These are phyloP conservation scores for Eleutherodactylus coqui DNA, from an alignment of 2,797 vertebrate species.

Conservation along the genomic window DNA sequence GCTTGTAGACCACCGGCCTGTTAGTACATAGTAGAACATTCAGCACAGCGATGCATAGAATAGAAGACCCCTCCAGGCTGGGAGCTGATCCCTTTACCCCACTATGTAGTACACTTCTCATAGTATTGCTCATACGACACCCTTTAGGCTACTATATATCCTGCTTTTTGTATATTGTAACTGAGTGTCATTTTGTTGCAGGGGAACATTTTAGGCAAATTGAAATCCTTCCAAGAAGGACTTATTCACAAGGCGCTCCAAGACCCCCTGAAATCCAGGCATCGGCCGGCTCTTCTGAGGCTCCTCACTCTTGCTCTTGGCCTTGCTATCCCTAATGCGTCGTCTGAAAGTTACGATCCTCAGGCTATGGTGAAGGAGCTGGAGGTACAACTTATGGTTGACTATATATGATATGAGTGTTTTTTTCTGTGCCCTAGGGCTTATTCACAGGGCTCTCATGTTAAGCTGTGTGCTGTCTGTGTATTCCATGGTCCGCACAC, in stretches of 20 bases:
- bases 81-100: too few relatives aligned
- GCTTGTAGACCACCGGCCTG: too few relatives aligned
- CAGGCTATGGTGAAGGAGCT: constrained; percentile 75
- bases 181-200: constrained; percentile 46
- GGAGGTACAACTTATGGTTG: constrained; percentile 75
- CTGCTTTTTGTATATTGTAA: not conserved
- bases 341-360: constrained; percentile 68
- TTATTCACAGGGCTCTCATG: too few relatives aligned
- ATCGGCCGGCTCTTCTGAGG: constrained; percentile 71
- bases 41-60: not conserved
- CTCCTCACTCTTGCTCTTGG: constrained; percentile 76
- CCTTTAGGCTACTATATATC: too few relatives aligned
- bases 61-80: not conserved
- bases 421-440: not conserved
- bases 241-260: constrained; percentile 76
- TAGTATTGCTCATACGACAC: too few relatives aligned
- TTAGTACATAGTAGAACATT: too few relatives aligned
- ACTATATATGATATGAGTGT: not conserved
- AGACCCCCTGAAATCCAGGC: constrained; percentile 68
- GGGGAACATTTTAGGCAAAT: constrained; percentile 74
- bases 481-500: too few relatives aligned
- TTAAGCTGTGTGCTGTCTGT: too few relatives aligned
- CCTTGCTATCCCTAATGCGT: constrained; percentile 61
- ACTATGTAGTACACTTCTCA: too few relatives aligned
- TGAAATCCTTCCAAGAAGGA: constrained; percentile 74